A percentile compares a stretch with the other conserved stretches of the same genome.
phyloP scores from a whole-genome alignment of 2,797 vertebrate species.

The Melopsittacus undulatus region DNA sequence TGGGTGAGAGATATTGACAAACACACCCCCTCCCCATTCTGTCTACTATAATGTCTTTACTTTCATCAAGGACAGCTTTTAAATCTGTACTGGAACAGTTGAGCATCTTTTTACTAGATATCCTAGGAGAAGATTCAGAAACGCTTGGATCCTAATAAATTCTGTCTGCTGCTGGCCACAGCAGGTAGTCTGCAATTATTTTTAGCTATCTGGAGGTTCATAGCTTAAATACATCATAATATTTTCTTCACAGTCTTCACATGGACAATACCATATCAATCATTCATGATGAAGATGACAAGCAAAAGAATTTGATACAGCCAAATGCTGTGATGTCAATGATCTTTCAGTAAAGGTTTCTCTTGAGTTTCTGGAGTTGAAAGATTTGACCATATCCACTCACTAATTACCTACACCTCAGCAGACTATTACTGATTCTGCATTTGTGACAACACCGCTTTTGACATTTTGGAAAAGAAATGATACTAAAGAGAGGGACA shows the following conservation, averaged over 20 bases:
- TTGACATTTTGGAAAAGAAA: background rate
- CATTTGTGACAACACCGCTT: background rate
- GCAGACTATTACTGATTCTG: background rate
- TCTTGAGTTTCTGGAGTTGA: background rate
- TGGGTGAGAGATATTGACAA: background rate
- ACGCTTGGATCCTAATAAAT: background rate
- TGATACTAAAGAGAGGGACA: background rate
- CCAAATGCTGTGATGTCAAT: background rate
- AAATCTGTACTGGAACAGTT: background rate
- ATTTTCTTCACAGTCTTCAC: background rate
- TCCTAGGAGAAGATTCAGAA: background rate
- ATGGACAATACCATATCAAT: rapidly evolving
- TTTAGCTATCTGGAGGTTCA: background rate
- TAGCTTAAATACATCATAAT: background rate
- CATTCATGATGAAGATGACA: rapidly evolving
- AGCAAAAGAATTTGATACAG: background rate
- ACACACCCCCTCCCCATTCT: background rate
- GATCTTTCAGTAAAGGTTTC: background rate
- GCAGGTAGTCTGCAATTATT: background rate
- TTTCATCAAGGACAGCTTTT: background rate
- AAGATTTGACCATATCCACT: background rate
- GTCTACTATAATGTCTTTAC: background rate
- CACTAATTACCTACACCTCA: background rate
- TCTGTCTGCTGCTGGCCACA: background rate
- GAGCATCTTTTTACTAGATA: background rate